These are phyloP conservation scores for Trichogramma pretiosum DNA, from an alignment of 1,140 invertebrate species.

Conservation along the genomic window DNA sequence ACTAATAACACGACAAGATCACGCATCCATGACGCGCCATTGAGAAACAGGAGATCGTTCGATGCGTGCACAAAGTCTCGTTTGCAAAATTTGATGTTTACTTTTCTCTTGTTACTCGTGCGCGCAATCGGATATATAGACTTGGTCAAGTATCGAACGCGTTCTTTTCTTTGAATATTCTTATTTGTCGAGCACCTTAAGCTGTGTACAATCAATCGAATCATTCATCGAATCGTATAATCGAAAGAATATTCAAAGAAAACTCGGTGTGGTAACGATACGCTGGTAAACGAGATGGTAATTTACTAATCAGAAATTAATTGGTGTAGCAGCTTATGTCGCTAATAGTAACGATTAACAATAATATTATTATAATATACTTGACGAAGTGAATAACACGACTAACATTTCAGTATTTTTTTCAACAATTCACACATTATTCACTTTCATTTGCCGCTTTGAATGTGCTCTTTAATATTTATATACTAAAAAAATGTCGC, in stretches of 20 bases:
- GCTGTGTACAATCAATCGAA: no score
- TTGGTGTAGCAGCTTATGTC: constrained; percentile 7
- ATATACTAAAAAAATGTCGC: no score
- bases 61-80: constrained; percentile 5
- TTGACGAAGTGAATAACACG: constrained; percentile 45
- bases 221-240: no score
- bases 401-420: constrained; percentile 37
- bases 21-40: no score
- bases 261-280: constrained; percentile 6
- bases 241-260: constrained; percentile 15
- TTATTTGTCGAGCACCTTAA: no score
- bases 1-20: no score
- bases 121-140: no score
- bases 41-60: constrained; percentile 1
- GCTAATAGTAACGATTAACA: constrained; percentile 23
- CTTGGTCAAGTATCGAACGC: constrained; percentile 45
- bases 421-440: constrained; percentile 37
- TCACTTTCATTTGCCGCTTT: constrained; percentile 46
- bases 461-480: constrained; percentile 41
- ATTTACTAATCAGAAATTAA: constrained; percentile 1
- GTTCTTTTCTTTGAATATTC: constrained; percentile 11
- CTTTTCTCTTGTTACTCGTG: no score
- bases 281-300: no score
- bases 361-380: constrained; percentile 28
- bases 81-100: constrained; percentile 1